Evolutionary conservation across 1,140 invertebrate genomes (phyloP).

Genomic region (Drosophila takahashii): DNA sequence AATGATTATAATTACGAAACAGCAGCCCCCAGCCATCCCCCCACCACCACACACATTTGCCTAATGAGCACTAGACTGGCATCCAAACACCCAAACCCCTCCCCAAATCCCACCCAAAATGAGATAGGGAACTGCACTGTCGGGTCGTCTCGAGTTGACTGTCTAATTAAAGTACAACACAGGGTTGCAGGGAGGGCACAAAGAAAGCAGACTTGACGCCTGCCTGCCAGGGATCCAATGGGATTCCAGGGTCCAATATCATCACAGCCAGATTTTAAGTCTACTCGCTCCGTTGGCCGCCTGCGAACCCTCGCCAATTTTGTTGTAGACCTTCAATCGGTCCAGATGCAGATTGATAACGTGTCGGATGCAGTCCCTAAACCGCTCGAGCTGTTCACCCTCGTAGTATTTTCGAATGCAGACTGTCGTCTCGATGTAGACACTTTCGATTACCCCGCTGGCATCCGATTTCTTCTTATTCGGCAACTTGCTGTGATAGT

Average conservation of each 20-base stretch:
- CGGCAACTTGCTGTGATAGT: neutral
- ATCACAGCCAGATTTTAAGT: conserved; percentile 10
- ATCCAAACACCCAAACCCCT: neutral
- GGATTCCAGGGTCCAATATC: neutral
- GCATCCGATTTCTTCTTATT: neutral
- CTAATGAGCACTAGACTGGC: conserved; percentile 58
- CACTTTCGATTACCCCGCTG: neutral
- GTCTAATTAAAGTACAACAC: conserved; percentile 63
- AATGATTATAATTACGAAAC: conserved; percentile 72
- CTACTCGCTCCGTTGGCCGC: conserved; percentile 6
- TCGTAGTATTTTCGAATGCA: neutral
- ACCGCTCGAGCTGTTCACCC: neutral
- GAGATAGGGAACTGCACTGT: conserved; percentile 10
- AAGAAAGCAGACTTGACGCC: conserved; percentile 21
- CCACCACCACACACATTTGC: conserved; percentile 33
- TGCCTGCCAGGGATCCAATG: conserved; percentile 2
- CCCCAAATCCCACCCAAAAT: neutral
- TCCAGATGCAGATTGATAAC: neutral
- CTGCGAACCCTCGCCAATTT: neutral
- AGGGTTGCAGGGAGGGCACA: neutral
- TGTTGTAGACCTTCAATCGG: neutral
- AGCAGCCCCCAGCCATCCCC: conserved; percentile 20
- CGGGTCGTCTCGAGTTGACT: conserved; percentile 9
- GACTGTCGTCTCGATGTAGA: neutral
- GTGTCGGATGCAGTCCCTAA: conserved; percentile 9